phyloP scores from a whole-genome alignment of 2,888 invertebrate genomes.

The Thelaira solivaga region DNA sequence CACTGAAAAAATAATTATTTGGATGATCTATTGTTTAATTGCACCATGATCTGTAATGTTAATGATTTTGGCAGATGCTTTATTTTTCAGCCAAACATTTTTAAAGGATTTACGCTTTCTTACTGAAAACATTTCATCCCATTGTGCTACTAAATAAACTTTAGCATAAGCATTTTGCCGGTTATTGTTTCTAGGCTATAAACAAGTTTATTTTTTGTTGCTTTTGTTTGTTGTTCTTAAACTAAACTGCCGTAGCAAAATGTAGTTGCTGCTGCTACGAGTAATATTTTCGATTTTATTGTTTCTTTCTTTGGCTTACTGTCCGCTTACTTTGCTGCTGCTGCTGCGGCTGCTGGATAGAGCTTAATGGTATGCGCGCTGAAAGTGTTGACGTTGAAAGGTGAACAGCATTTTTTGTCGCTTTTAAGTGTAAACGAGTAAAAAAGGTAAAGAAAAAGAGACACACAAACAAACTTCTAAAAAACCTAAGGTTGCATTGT shows the following conservation, averaged over 20 bases:
- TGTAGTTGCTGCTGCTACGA: background rate
- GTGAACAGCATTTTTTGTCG: constrained; percentile 64
- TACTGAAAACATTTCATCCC: too few species aligned
- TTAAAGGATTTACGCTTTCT: too few species aligned
- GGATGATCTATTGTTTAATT: too few species aligned
- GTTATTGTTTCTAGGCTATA: constrained; percentile 15
- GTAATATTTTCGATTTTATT: background rate
- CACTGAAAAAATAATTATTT: too few species aligned
- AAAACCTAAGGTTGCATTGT: too few species aligned
- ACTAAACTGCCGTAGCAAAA: constrained; percentile 7
- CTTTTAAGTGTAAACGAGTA: background rate
- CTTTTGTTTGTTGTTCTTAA: constrained; percentile 28
- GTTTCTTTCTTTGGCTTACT: background rate
- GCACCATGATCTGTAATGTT: too few species aligned
- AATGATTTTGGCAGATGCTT: too few species aligned
- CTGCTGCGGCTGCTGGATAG: background rate
- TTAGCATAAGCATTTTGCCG: constrained; percentile 20
- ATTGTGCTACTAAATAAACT: background rate
- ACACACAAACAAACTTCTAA: too few species aligned
- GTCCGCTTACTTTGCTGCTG: background rate
- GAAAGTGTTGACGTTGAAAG: constrained; percentile 59
- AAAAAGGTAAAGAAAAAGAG: background rate
- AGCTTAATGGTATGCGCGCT: constrained; percentile 18
- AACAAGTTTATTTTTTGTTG: constrained; percentile 6
- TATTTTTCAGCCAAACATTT: too few species aligned